Evolutionary conservation across 2,797 vertebrate species (phyloP).

Genomic region (Mus minutoides): DNA sequence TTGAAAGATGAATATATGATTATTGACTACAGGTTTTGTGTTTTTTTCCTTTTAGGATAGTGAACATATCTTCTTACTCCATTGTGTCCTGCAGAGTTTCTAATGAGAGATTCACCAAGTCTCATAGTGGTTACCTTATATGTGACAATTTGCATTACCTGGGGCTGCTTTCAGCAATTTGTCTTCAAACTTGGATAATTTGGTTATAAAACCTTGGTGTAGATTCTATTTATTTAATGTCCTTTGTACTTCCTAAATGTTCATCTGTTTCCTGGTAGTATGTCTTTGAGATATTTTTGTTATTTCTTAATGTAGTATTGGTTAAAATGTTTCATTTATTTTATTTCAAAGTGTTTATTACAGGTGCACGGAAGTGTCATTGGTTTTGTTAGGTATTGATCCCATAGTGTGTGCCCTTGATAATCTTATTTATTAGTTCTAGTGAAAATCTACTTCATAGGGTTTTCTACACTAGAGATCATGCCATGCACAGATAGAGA

Average conservation of each 20-base stretch:
- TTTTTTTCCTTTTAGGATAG: not conserved
- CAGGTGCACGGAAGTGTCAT: not conserved
- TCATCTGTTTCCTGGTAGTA: not conserved
- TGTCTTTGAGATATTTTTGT: not conserved
- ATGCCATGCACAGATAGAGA: not conserved
- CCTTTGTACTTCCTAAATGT: not conserved
- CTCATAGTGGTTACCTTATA: not conserved
- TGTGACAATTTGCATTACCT: not conserved
- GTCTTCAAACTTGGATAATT: not conserved
- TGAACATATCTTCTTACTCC: not conserved
- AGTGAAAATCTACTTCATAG: not conserved
- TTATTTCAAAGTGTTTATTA: not conserved
- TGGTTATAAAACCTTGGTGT: not conserved
- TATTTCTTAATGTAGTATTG: not conserved
- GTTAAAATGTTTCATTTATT: not conserved
- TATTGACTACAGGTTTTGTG: not conserved
- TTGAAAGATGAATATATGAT: not conserved
- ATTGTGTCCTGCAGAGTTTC: not conserved
- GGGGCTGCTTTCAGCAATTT: not conserved
- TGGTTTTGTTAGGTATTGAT: not conserved
- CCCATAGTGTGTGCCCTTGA: not conserved
- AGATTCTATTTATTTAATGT: not conserved
- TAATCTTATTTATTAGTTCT: conserved; percentile 5
- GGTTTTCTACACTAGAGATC: not conserved
- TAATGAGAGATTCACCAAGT: not conserved